phyloP scores from a whole-genome alignment of 2,888 invertebrate genomes.

The Drosophila nr. fundita region DNA sequence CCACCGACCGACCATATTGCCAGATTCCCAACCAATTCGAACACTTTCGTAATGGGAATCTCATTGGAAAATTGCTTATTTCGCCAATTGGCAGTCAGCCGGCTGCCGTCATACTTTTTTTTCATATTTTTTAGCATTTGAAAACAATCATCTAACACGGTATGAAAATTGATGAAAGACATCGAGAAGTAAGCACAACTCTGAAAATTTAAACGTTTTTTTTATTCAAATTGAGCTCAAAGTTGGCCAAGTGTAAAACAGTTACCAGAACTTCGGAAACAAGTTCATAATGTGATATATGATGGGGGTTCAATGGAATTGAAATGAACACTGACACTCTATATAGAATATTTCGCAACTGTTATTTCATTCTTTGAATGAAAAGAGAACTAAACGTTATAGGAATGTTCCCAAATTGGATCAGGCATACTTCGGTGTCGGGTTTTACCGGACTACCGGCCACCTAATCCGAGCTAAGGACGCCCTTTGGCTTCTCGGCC shows the following conservation, averaged over 20 bases:
- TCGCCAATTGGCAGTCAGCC: constrained; percentile 3
- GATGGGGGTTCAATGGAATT: not conserved
- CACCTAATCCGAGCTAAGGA: constrained; percentile 35
- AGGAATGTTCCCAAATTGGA: not conserved
- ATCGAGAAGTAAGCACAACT: constrained; percentile 8
- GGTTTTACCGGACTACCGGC: constrained; percentile 10
- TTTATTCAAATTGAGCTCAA: constrained; percentile 39
- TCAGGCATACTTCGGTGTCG: not conserved
- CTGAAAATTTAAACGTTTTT: constrained; percentile 28
- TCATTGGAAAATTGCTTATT: constrained; percentile 25
- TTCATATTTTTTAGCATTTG: not conserved
- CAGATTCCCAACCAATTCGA: constrained; percentile 36
- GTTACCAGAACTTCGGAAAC: constrained; percentile 5
- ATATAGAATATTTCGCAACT: not conserved
- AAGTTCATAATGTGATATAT: constrained; percentile 3
- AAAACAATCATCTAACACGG: constrained; percentile 17
- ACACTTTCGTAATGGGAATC: constrained; percentile 21
- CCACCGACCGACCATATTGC: constrained; percentile 22
- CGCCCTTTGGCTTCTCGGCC: constrained; percentile 8
- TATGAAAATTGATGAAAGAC: constrained; percentile 17
- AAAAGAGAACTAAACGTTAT: not conserved
- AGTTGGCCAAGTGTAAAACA: constrained; percentile 15
- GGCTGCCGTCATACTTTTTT: not conserved
- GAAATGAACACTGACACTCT: not conserved
- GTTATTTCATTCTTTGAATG: not conserved